A percentile compares a stretch with the other conserved stretches of the same genome.
Conservation (phyloP, 2,888 invertebrate species). For the Noctuana brunneofusca region DNA sequence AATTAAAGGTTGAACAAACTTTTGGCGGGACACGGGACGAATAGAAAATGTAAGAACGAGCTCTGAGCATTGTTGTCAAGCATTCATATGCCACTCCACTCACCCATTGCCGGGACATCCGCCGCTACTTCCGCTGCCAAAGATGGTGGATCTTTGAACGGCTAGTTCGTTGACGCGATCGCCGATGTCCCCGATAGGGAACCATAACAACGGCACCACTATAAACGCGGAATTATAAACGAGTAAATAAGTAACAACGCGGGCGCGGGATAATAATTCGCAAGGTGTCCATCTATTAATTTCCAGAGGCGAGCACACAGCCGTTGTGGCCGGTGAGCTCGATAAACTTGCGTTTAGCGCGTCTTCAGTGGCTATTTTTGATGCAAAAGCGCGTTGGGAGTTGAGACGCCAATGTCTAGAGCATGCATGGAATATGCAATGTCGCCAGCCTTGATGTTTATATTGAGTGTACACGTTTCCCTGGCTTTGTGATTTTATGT, state of each 20-base stretch:
- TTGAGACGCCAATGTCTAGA: conserved; percentile 81
- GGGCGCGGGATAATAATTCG: conserved; percentile 39
- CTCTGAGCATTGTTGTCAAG: conserved; percentile 72
- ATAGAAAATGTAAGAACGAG: conserved; percentile 77
- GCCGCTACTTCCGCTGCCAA: conserved; percentile 81
- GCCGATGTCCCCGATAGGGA: conserved; percentile 50
- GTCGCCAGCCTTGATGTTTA: conserved; percentile 73
- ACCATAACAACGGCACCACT: conserved; percentile 55
- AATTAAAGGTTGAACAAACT: conserved; percentile 80
- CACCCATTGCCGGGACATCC: conserved; percentile 82
- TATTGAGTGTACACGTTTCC: conserved; percentile 36
- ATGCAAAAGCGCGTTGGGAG: conserved; percentile 79
- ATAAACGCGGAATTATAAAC: conserved; percentile 46
- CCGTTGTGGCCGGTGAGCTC: conserved; percentile 67
- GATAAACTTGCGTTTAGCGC: conserved; percentile 75
- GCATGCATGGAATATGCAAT: conserved; percentile 83
- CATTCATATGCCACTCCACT: conserved; percentile 77
- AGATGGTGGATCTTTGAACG: conserved; percentile 76
- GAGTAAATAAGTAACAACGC: conserved; percentile 37
- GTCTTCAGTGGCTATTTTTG: conserved; percentile 81
- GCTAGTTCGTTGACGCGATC: conserved; percentile 75
- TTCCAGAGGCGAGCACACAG: conserved; percentile 53
- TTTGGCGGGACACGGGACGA: conserved; percentile 75
- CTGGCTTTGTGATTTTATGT: conserved; percentile 23
- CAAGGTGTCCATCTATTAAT: conserved; percentile 42